phyloP scores from a whole-genome alignment of 2,888 invertebrate species.

The Brachypterus glaber region DNA sequence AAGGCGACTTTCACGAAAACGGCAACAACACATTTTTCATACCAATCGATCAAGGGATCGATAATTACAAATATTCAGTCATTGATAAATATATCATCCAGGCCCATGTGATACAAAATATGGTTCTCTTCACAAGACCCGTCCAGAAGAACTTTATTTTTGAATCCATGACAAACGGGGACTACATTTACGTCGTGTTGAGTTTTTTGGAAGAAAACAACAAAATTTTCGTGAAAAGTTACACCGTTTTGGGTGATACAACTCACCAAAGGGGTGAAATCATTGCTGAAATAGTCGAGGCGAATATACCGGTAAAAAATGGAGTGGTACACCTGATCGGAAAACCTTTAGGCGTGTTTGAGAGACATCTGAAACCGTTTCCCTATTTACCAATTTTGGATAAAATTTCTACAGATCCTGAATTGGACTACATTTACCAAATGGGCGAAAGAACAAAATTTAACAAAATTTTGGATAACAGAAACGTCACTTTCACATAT shows the following conservation, averaged over 20 bases:
- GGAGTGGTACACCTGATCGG: constrained; percentile 89
- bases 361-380: constrained; percentile 71
- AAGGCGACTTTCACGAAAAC: constrained; percentile 59
- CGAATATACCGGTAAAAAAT: constrained; percentile 83
- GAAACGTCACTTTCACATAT: constrained; percentile 65
- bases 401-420: constrained; percentile 74
- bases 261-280: constrained; percentile 71
- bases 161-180: constrained; percentile 68
- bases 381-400: constrained; percentile 75
- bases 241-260: constrained; percentile 65
- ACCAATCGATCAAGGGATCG: constrained; percentile 77
- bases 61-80: constrained; percentile 49
- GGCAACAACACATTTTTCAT: constrained; percentile 80
- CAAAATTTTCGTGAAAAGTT: constrained; percentile 65
- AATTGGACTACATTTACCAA: constrained; percentile 66
- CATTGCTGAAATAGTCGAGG: constrained; percentile 70
- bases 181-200: constrained; percentile 70
- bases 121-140: constrained; percentile 76
- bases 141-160: constrained; percentile 61
- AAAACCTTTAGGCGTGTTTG: constrained; percentile 77
- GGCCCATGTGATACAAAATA: constrained; percentile 76
- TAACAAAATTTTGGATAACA: constrained; percentile 59
- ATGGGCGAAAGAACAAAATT: constrained; percentile 65
- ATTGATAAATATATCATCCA: constrained; percentile 74
- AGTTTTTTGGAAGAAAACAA: constrained; percentile 61